Percentiles rank a stretch among this genome's conserved stretches.
These are phyloP conservation scores for Cottus gobio DNA, from an alignment of 2,113 vertebrate species.

Conservation along the genomic window DNA sequence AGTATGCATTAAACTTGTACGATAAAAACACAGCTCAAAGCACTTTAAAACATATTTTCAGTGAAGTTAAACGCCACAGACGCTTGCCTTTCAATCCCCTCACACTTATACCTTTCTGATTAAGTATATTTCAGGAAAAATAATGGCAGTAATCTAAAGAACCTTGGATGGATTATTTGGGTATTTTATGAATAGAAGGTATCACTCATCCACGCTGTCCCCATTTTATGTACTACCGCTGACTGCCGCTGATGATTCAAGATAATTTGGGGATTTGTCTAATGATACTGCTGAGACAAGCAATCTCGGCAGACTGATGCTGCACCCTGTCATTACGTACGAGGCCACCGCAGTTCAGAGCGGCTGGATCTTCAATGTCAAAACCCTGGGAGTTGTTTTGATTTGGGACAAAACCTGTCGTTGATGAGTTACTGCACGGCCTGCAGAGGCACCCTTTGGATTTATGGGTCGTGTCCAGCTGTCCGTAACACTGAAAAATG, in stretches of 20 bases:
- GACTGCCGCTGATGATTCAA: conserved; percentile 59
- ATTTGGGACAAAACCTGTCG: conserved; percentile 72
- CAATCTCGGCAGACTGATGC: conserved; percentile 58
- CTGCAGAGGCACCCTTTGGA: conserved; percentile 55
- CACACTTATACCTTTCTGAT: neutral
- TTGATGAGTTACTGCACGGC: conserved; percentile 64
- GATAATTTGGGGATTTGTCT: conserved; percentile 71
- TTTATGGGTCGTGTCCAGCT: conserved; percentile 67
- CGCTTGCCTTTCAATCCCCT: conserved; percentile 40
- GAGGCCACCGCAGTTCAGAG: conserved; percentile 55
- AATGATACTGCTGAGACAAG: conserved; percentile 73
- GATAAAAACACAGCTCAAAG: conserved; percentile 11
- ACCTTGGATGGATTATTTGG: conserved; percentile 38
- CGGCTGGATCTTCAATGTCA: conserved; percentile 70
- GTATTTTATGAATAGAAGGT: conserved; percentile 51
- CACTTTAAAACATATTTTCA: conserved; percentile 24
- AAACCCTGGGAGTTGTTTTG: conserved; percentile 68
- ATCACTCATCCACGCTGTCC: conserved; percentile 53
- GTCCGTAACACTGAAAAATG: conserved; percentile 69
- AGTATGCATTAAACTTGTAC: neutral
- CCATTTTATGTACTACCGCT: conserved; percentile 46
- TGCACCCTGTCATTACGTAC: conserved; percentile 60
- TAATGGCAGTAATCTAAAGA: conserved; percentile 33
- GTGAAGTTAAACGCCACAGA: conserved; percentile 5
- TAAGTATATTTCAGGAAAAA: conserved; percentile 34